These are phyloP conservation scores for Lepus townsendii DNA, from an alignment of 2,797 vertebrate species.

Conservation along the genomic window DNA sequence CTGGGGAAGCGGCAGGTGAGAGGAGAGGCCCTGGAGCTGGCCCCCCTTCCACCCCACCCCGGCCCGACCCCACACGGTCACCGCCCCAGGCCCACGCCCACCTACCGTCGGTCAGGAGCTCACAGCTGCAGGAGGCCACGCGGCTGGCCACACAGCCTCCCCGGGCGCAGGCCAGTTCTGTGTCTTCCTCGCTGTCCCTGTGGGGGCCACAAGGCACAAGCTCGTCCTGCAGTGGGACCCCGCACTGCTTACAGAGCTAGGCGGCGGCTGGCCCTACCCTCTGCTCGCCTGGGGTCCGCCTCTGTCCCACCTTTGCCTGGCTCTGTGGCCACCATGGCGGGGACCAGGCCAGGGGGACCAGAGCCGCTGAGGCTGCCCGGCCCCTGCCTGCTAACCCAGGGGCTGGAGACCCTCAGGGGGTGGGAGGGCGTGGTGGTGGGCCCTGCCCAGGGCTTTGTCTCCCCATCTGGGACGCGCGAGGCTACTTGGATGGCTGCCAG, in stretches of 20 bases:
- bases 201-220: background rate
- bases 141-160: conserved; percentile 92
- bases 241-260: background rate
- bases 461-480: background rate
- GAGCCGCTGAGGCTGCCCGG: background rate
- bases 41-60: no score
- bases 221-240: fast-evolving
- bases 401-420: background rate
- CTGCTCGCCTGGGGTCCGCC: background rate
- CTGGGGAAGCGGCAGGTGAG: conserved; percentile 28
- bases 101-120: conserved; percentile 95
- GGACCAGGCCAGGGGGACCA: background rate
- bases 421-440: background rate
- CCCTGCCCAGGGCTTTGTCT: background rate
- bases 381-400: background rate
- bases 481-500: background rate
- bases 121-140: conserved; percentile 96
- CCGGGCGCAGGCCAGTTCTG: conserved; percentile 94
- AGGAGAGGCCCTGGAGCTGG: background rate
- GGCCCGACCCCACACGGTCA: no score
- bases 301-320: background rate
- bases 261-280: background rate
- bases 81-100: background rate
- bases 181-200: conserved; percentile 97
- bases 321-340: background rate